Percentiles rank a stretch among this genome's conserved stretches.
phyloP scores from a whole-genome alignment of 2,888 invertebrate species.

The Cosmopolites sordidus region DNA sequence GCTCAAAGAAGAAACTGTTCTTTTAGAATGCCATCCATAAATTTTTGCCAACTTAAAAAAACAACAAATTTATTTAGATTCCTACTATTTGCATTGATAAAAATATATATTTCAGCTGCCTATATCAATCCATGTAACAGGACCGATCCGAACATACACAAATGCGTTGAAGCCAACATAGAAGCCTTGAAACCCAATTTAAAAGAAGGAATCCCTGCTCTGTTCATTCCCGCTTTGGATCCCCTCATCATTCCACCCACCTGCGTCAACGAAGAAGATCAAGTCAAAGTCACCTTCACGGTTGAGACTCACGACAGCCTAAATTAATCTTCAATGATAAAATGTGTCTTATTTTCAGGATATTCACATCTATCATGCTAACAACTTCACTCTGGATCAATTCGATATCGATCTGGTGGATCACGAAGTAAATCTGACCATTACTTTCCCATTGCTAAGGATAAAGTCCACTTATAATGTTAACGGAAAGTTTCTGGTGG shows the following conservation, averaged over 20 bases:
- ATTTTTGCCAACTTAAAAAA: too few relatives aligned
- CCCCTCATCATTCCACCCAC: conserved; percentile 50
- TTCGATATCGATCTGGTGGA: conserved; percentile 50
- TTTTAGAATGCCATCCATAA: too few relatives aligned
- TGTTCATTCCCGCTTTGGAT: conserved; percentile 53
- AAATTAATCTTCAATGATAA: neutral
- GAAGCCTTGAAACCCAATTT: conserved; percentile 40
- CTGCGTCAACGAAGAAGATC: conserved; percentile 19
- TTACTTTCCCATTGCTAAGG: conserved; percentile 59
- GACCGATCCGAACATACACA: conserved; percentile 38
- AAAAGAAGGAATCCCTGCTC: conserved; percentile 49
- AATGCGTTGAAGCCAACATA: conserved; percentile 43
- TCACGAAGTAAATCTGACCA: conserved; percentile 53
- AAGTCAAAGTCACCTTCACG: conserved; percentile 20
- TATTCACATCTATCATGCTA: conserved; percentile 50
- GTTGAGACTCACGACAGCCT: neutral
- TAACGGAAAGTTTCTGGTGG: conserved; percentile 62
- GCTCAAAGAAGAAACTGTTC: too few relatives aligned
- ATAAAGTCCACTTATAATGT: conserved; percentile 61
- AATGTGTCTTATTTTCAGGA: conserved; percentile 14
- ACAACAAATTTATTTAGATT: too few relatives aligned
- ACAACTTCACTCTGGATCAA: conserved; percentile 55
- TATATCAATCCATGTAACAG: conserved; percentile 41
- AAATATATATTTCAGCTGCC: conserved; percentile 41
- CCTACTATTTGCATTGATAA: too few relatives aligned